Percentiles rank a stretch among this genome's conserved stretches.
phyloP scores from a whole-genome alignment of 2,888 invertebrate species.

The Atethmia centrago region DNA sequence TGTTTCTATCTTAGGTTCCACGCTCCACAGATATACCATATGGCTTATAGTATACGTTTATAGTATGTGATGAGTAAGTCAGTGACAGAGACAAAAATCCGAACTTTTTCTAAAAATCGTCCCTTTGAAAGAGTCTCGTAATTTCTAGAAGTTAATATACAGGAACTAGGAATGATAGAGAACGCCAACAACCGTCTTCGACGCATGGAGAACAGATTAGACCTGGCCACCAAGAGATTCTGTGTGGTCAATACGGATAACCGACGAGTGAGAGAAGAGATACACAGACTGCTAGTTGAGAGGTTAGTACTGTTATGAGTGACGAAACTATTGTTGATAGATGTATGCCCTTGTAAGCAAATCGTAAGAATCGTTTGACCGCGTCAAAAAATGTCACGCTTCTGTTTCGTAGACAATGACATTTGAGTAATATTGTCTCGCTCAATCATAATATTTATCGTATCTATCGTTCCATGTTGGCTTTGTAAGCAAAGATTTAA shows the following conservation, averaged over 20 bases:
- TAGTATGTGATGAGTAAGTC: not conserved
- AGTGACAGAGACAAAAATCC: not conserved
- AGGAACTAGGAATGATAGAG: conserved; percentile 87
- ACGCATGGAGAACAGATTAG: conserved; percentile 93
- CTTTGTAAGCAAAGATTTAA: too few species aligned
- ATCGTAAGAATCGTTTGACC: too few species aligned
- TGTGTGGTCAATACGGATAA: conserved; percentile 94
- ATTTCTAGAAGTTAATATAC: conserved; percentile 14
- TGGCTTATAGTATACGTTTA: not conserved
- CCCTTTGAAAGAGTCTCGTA: not conserved
- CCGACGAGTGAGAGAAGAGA: conserved; percentile 93
- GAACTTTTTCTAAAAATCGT: not conserved
- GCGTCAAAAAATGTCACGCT: too few species aligned
- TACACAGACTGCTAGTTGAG: conserved; percentile 95
- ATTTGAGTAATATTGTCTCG: too few species aligned
- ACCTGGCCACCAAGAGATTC: conserved; percentile 94
- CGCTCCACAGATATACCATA: not conserved
- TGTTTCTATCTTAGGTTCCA: too few species aligned
- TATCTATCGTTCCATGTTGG: too few species aligned
- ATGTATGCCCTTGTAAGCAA: not conserved
- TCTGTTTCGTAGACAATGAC: too few species aligned
- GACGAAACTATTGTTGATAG: not conserved
- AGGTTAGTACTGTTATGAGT: conserved; percentile 82
- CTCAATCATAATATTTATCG: too few species aligned
- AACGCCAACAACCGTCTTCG: conserved; percentile 88